Evolutionary conservation across 1,140 invertebrate genomes (phyloP), one percentile per base, ranked within the genome.

Genomic region (Bombus pyrosoma): DNA sequence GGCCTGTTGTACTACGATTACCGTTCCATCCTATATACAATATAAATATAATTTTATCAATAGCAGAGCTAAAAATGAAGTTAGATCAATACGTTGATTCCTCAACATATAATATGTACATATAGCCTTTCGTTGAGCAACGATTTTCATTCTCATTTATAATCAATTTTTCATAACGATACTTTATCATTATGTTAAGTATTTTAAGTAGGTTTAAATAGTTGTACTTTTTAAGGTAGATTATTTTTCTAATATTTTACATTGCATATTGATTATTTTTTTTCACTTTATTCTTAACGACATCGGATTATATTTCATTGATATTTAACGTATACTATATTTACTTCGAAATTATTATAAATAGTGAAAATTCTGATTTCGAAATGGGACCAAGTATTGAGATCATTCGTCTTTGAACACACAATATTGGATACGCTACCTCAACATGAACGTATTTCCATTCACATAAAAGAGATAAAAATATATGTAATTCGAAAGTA

Each of bases 31-130:
- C 18, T 53, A 22, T 53, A 59, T 59, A 59, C 25, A 59, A 28
- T 59, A n/a, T 62, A 62, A n/a, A 62, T 66, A 34, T 78, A 71
- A 79, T 71, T 62, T 72, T 84, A 62, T 41, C 28, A 37, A 9
- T 43, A 68, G 47, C 13, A 28, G 41, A 66, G 15, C 5, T 59
- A 37, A 15, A n/a, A 22, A 53, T 53, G 6, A 53, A 68, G 28
- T 83, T 37, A n/a, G 32, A 2, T 32, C 25, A 32, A 75, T 37
- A 3, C 22, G 6, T 66, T 37, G n/a, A 47, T 66, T 53, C 32
- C 25, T 83, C 28, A 6, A 25, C 25, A 39, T 41, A 62, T 62
- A 12, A 62, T 62, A 62, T 62, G 59, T 53, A 53, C 47, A 18
- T 74, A 53, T 28, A 73, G 12, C 6, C 22, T n/a, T n/a, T 64